Evolutionary conservation across 2,888 invertebrate genomes (phyloP), one percentile per base, ranked within the genome.

Genomic region (Agrenia bidenticulata): DNA sequence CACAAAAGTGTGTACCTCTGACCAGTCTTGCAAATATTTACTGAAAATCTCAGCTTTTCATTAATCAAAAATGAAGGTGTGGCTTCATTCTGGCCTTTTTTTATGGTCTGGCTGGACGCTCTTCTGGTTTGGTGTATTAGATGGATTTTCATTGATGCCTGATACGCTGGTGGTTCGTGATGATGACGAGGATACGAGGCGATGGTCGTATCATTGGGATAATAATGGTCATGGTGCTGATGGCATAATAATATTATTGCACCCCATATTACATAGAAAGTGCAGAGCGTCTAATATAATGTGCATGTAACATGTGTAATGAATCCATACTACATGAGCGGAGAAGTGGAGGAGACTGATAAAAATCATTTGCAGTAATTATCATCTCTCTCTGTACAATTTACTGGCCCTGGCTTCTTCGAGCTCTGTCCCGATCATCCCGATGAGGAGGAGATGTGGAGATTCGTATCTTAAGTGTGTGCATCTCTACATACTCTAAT

Each of bases 11-110:
- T 7, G 11, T 32, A 32, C 32, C 32, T 32, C n/a, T n/a, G n/a
- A n/a, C n/a, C 11, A 45, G 45, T 45, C 45, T 45, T 45, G 45
- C 45, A 45, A 45, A 45, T 45, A 45, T 45, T 45, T 45, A 19
- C 45, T 17, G 45, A 5, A 45, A 45, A 45, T 45, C 4, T 45
- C 9, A 45, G 45, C 45, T 45, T 45, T 45, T 45, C 45, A 45
- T 45, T 45, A 45, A 45, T 45, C 45, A 45, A 45, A 45, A 45
- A 45, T 15, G 45, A 45, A 45, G 45, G 45, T 45, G 45, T 45
- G 45, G 45, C 45, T 45, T 45, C 45, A 45, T 45, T 45, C 45
- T 45, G 45, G 45, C 45, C 32, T 45, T 45, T 45, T n/a, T 45
- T 45, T 45, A 45, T 45, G 45, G 45, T 45, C 19, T n/a, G 45